Percentiles rank a stretch among this genome's conserved stretches.
These are phyloP conservation scores for Myzus persicae DNA, from an alignment of 1,140 invertebrate species.

Conservation along the genomic window DNA sequence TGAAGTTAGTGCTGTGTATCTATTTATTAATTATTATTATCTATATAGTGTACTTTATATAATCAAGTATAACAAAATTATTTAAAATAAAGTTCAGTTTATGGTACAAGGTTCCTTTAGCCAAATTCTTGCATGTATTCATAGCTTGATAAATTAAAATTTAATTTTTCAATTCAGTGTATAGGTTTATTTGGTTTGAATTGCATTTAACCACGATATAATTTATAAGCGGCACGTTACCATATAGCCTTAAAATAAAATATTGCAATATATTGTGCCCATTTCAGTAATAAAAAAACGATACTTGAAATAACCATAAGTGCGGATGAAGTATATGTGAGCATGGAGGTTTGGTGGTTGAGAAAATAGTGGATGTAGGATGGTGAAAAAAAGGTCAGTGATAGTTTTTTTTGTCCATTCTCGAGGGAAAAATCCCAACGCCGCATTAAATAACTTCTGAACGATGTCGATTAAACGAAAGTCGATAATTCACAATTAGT, in stretches of 20 bases:
- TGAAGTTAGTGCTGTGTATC: not conserved
- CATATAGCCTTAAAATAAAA: not conserved
- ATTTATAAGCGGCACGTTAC: not conserved
- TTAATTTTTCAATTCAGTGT: not conserved
- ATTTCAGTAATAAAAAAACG: slow-evolving; percentile 37
- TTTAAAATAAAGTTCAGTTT: not conserved
- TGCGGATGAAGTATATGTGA: slow-evolving; percentile 29
- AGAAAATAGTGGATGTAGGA: slow-evolving; percentile 5
- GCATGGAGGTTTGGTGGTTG: not conserved
- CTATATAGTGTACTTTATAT: not conserved
- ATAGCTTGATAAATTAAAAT: not conserved
- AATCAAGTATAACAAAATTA: not conserved
- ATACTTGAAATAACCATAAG: slow-evolving; percentile 46
- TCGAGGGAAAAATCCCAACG: slow-evolving; percentile 36
- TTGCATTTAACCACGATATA: not conserved
- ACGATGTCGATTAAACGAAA: slow-evolving; percentile 56
- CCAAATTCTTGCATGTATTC: not conserved
- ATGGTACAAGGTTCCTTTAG: not conserved
- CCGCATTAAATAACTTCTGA: slow-evolving; percentile 55
- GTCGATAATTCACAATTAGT: slow-evolving; percentile 57
- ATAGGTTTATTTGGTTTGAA: not conserved
- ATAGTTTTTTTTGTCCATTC: slow-evolving; percentile 14
- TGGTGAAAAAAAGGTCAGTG: not conserved
- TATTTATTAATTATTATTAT: too few species aligned
- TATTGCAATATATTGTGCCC: not conserved